These are phyloP conservation scores for Craseonycteris thonglongyai DNA, from an alignment of 2,113 vertebrate genomes.

Conservation along the genomic window DNA sequence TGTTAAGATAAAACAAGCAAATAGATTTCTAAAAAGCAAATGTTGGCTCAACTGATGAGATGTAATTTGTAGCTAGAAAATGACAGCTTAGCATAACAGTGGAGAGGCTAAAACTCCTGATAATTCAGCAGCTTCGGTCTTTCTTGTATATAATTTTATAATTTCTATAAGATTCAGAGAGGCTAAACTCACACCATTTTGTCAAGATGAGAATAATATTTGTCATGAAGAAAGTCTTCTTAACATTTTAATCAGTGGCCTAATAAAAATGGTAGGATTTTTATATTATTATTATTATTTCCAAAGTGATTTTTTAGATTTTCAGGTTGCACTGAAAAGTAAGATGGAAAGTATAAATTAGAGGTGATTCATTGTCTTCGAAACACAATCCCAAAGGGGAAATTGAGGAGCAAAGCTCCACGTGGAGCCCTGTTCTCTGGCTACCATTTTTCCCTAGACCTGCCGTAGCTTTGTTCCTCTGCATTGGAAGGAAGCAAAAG, in stretches of 20 bases:
- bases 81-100: not conserved
- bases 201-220: not conserved
- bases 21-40: constrained; percentile 33
- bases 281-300: constrained; percentile 18
- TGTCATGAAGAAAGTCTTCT: not conserved
- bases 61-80: not conserved
- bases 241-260: not conserved
- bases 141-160: not conserved
- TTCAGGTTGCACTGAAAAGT: not conserved
- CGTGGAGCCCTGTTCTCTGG: not conserved
- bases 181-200: not conserved
- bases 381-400: not conserved
- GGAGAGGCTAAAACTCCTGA: not conserved
- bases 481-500: not conserved
- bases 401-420: not conserved
- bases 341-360: not conserved
- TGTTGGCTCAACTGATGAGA: constrained; percentile 7
- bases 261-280: not conserved
- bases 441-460: not conserved
- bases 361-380: not conserved
- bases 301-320: not conserved
- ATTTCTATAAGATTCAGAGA: not conserved
- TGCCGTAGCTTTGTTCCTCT: not conserved
- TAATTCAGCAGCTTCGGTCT: not conserved
- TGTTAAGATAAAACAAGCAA: constrained; percentile 3